phyloP scores from a whole-genome alignment of 2,888 invertebrate genomes.

The Agonopterix alstromeriana region DNA sequence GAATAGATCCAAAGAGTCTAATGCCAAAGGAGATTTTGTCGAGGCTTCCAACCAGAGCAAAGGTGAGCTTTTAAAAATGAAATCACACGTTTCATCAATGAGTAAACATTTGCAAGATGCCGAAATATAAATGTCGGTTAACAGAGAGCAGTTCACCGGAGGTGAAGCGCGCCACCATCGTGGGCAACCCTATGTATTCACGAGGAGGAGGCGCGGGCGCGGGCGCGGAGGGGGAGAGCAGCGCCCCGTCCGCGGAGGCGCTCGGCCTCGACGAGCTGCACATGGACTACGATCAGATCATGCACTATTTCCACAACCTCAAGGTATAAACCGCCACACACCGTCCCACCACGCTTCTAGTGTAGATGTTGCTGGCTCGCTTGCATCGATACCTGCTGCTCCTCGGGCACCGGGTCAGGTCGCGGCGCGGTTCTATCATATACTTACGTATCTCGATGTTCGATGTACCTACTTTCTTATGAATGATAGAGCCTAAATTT shows the following conservation, averaged over 20 bases:
- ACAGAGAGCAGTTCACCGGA: conserved; percentile 73
- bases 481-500: conserved; percentile 68
- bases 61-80: conserved; percentile 34
- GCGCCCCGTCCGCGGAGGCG: conserved; percentile 73
- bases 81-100: not conserved
- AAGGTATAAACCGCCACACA: conserved; percentile 82
- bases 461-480: conserved; percentile 54
- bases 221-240: conserved; percentile 49
- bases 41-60: conserved; percentile 72
- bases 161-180: conserved; percentile 89
- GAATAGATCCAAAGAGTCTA: conserved; percentile 53
- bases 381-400: conserved; percentile 32
- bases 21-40: conserved; percentile 73
- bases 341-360: conserved; percentile 66
- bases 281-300: conserved; percentile 98
- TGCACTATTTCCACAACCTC: conserved; percentile 98
- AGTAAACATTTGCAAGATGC: not conserved
- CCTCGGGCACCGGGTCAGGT: not conserved
- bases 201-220: conserved; percentile 65
- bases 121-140: not conserved
- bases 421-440: conserved; percentile 23
- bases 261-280: conserved; percentile 89
- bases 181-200: conserved; percentile 93
- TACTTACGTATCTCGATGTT: conserved; percentile 49
- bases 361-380: conserved; percentile 65